Base-by-base conservation (phyloP, 2,113 vertebrate genomes). In the Tenrec ecaudatus region DNA sequence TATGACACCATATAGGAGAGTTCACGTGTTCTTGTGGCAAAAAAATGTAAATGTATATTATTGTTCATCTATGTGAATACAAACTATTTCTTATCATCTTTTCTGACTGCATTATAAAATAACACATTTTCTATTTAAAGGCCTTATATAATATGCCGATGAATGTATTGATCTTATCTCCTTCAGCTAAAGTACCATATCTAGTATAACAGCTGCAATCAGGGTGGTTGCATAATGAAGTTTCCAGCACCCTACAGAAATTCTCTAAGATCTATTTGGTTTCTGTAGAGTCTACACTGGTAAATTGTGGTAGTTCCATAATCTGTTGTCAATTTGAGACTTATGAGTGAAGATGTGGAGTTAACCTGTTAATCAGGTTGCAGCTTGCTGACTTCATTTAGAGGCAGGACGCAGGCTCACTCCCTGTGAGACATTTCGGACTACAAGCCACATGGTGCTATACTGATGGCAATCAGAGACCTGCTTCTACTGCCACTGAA, bases 41-140 rank as follows among this genome's bases (percentile, higher is more conserved):
- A 87, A 78, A 87, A 78, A 10, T 66, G 68, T 78, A 66, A 89
- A 87, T 53, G n/a, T 83, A 89, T 68, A 62, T 79, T 92, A 36
- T n/a, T 89, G 16, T n/a, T 36, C 87, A 88, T 88, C 29, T 47
- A 60, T 66, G 12, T 68, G 16, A 92, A 76, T 89, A 31, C 2
- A 89, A 90, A 62, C 36, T 76, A 81, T 82, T 85, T 81, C 33
- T 60, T 19, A 86, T 81, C 10, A 16, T 82, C 27, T 92, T 92
- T 73, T 82, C 43, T 66, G 23, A 88, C 75, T 62, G 23, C 1
- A 86, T 62, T 69, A 86, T 73, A 64, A 77, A 68, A 93, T 36
- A 62, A 75, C n/a, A 17, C 43, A 66, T 17, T 83, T 38, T 0
- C 47, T 92, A 57, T 19, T 71, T 64, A 17, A 86, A 83, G 31